Base-by-base conservation (phyloP, 2,888 invertebrate species). In the Leptinotarsa peninsularis region DNA sequence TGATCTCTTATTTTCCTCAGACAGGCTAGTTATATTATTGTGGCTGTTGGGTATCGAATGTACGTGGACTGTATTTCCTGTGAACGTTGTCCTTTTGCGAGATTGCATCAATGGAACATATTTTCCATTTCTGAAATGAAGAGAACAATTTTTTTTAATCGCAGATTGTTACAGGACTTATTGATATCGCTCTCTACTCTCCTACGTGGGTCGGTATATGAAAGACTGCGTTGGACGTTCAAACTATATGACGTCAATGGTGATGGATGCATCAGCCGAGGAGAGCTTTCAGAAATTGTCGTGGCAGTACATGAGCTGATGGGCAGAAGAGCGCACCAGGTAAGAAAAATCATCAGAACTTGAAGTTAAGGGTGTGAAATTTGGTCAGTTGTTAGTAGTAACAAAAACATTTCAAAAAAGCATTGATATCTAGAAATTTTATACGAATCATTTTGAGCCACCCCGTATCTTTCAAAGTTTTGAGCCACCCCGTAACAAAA, bases 221-320 rank as follows among this genome's bases (percentile, higher is more conserved):
- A 98, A 89, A 94, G 98, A 78, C 91, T 98, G 66, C 93, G 96
- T 85, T 98, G 98, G 98, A 97, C 98, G 18, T 99, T 99, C 90
- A 94, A 96, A 83, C 90, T 99, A 74, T 99, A 98, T 89, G 98
- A 98, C 89, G 93, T 98, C 79, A 98, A 98, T 86, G 97, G 96
- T 0, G 98, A 98, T 87, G 98, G 98, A 0, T 96, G 96, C 85
- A 98, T 98, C 86, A 97, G 97, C 71, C 92, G 96, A 81, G 91
- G 94, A 82, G 98, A 98, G 89, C 91, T 98, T 83, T 93, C 94
- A 4, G 96, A 98, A 89, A 96, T 96, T 77, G 94, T 96, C 60
- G 90, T 92, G 77, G 96, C 98, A 4, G 95, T 98, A 17, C 98
- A 98, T 88, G 98, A 98, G 88, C 92, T 98, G 86, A 93, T 96